These are phyloP conservation scores for Thalpophila matura DNA, from an alignment of 2,888 invertebrate genomes.

Conservation along the genomic window DNA sequence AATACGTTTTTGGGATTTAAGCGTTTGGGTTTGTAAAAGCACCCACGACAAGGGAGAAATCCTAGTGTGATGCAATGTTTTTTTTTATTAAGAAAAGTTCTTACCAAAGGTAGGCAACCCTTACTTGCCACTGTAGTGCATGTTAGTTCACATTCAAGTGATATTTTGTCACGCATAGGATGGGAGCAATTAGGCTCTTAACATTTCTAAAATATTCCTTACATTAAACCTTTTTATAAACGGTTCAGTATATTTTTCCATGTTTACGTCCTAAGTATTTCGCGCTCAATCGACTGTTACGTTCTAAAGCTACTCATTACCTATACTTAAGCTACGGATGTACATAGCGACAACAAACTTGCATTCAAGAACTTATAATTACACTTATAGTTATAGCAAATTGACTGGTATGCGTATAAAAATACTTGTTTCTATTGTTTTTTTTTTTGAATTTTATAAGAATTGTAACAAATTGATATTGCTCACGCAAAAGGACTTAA, in stretches of 20 bases:
- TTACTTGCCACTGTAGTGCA: not conserved
- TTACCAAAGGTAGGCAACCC: not conserved
- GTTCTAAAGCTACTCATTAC: constrained; percentile 32
- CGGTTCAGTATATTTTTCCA: not conserved
- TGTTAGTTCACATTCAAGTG: not conserved
- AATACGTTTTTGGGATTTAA: too few species aligned
- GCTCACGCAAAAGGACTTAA: not conserved
- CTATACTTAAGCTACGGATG: constrained; percentile 44
- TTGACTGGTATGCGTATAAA: constrained; percentile 19
- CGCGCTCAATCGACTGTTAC: constrained; percentile 23
- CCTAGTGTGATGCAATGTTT: too few species aligned
- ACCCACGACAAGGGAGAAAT: too few species aligned
- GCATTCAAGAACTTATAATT: constrained; percentile 51
- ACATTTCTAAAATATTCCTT: constrained; percentile 12
- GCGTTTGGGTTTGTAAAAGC: too few species aligned
- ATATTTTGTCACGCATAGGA: constrained; percentile 36
- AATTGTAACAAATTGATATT: constrained; percentile 20
- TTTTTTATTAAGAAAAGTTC: too few species aligned
- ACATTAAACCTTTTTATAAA: constrained; percentile 15
- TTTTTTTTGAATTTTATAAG: constrained; percentile 9
- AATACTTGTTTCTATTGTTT: constrained; percentile 15
- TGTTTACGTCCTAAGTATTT: constrained; percentile 23
- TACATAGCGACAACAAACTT: constrained; percentile 34
- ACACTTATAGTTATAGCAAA: constrained; percentile 22
- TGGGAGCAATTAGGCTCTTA: constrained; percentile 13